These are phyloP conservation scores for Zaprionus ornatus DNA, from an alignment of 1,140 invertebrate species.

Conservation along the genomic window DNA sequence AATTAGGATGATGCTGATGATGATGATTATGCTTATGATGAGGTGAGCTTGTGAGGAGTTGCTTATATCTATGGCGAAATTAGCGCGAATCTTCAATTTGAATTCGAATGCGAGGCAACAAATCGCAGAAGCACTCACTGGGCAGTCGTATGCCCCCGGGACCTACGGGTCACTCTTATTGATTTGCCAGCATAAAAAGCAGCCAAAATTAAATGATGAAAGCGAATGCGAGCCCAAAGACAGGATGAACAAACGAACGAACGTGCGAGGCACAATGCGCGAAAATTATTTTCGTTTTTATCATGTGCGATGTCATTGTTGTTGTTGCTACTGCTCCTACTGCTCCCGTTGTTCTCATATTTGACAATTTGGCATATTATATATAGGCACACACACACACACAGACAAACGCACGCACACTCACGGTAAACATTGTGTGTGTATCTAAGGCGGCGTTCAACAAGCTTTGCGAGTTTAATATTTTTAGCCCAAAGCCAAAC, in stretches of 20 bases:
- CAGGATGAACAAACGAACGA: slow-evolving; percentile 31
- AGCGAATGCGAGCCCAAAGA: slow-evolving; percentile 19
- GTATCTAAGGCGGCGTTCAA: slow-evolving; percentile 51
- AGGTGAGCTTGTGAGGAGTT: slow-evolving; percentile 5
- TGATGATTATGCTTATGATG: not conserved
- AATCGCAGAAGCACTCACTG: slow-evolving; percentile 28
- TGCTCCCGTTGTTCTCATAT: slow-evolving; percentile 48
- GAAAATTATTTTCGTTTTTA: slow-evolving; percentile 74
- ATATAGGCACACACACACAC: slow-evolving; percentile 7
- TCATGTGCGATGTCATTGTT: slow-evolving; percentile 40
- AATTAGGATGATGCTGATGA: not conserved
- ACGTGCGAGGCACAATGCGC: slow-evolving; percentile 48
- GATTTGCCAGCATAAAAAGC: slow-evolving; percentile 59
- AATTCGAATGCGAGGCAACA: slow-evolving; percentile 54
- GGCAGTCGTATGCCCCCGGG: slow-evolving; percentile 23
- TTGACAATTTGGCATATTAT: slow-evolving; percentile 61
- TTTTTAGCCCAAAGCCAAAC: slow-evolving; percentile 76
- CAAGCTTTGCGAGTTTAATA: slow-evolving; percentile 70
- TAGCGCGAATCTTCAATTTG: slow-evolving; percentile 41
- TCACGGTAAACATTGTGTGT: slow-evolving; percentile 27
- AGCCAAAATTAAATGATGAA: slow-evolving; percentile 76
- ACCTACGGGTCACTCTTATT: slow-evolving; percentile 63
- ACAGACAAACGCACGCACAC: slow-evolving; percentile 6
- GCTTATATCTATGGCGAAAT: slow-evolving; percentile 56
- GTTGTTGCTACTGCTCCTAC: slow-evolving; percentile 19